Evolutionary conservation across 2,797 vertebrate species (phyloP).

Genomic region (Stomatorhinus walkeri): DNA sequence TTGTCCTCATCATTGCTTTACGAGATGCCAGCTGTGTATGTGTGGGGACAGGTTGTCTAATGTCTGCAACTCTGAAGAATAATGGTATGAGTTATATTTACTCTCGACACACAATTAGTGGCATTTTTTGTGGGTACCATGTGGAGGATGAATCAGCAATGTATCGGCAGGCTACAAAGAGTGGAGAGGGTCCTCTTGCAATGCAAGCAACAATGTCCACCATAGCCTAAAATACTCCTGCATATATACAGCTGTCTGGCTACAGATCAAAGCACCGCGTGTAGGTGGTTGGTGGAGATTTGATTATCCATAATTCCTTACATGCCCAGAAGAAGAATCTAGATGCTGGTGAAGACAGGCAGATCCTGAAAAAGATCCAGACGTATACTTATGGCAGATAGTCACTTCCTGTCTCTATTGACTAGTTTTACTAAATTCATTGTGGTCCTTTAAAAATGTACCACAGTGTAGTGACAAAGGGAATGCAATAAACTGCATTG

Average conservation of each 20-base stretch:
- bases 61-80: neutral
- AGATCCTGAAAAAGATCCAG: neutral
- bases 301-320: slow-evolving; percentile 10
- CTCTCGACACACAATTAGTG: slow-evolving; percentile 12
- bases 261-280: neutral
- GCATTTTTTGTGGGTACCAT: neutral
- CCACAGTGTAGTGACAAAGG: neutral
- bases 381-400: neutral
- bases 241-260: neutral
- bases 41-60: neutral
- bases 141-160: neutral
- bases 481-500: neutral
- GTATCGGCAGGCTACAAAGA: neutral
- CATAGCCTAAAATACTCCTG: slow-evolving; percentile 2
- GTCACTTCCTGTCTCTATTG: neutral
- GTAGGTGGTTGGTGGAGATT: neutral
- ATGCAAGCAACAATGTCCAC: neutral
- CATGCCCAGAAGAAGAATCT: neutral
- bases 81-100: neutral
- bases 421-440: neutral
- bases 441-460: neutral
- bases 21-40: neutral
- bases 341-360: neutral
- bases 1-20: neutral
- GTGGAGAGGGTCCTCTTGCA: neutral